A percentile compares a stretch with the other conserved stretches of the same genome.
Evolutionary conservation across 2,113 vertebrate species (phyloP).

Genomic region (Cricetomys ansorgei): DNA sequence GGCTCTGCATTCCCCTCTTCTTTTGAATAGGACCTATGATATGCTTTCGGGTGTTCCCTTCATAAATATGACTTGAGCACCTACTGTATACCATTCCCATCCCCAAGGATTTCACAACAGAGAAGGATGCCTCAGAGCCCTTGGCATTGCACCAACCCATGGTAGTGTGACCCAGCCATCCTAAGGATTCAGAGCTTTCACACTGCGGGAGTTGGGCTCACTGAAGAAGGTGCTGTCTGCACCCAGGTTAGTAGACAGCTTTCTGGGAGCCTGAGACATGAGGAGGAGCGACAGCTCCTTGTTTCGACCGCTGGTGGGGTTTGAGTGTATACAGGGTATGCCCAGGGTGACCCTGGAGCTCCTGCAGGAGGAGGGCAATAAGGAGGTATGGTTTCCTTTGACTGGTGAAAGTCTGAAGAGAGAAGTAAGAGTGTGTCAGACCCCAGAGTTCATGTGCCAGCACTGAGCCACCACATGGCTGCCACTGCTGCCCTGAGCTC

Average conservation of each 20-base stretch:
- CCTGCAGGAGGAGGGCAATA: neutral
- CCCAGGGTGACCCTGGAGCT: fast-evolving
- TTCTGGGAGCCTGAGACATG: neutral
- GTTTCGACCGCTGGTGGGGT: fast-evolving
- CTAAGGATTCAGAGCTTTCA: fast-evolving
- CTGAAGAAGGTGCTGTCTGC: neutral
- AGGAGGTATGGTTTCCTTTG: neutral
- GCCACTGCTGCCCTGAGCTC: neutral
- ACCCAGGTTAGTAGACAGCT: neutral
- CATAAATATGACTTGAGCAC: neutral
- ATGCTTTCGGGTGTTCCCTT: neutral
- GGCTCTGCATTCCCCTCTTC: neutral
- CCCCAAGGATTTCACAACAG: neutral
- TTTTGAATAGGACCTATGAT: fast-evolving
- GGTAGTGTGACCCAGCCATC: no score
- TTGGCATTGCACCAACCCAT: neutral
- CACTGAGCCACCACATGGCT: neutral
- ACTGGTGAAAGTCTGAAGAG: neutral
- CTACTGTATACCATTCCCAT: neutral
- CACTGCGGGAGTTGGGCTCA: neutral
- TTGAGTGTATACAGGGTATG: fast-evolving
- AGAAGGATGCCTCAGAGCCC: neutral
- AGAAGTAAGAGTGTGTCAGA: neutral
- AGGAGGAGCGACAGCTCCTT: neutral
- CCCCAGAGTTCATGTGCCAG: no score